Percentiles rank a stretch among this genome's conserved stretches.
phyloP scores from a whole-genome alignment of 2,797 vertebrate species.

The Microchirus variegatus region DNA sequence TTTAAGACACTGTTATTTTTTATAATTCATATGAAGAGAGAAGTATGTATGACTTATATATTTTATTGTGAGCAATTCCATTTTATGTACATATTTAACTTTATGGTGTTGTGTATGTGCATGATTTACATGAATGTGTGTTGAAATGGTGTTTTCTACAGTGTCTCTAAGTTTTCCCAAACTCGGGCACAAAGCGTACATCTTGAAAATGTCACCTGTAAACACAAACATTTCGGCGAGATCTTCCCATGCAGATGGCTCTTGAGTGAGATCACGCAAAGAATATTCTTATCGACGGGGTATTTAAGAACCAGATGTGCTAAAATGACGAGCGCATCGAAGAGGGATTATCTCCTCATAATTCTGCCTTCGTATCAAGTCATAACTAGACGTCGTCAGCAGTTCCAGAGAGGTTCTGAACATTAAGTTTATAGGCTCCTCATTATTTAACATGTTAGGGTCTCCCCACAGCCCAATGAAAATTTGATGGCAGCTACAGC shows the following conservation, averaged over 20 bases:
- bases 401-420: slow-evolving; percentile 66
- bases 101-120: not conserved
- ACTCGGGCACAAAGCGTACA: slow-evolving; percentile 4
- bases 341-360: slow-evolving; percentile 56
- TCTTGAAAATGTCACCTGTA: slow-evolving; percentile 5
- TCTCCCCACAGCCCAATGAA: slow-evolving; percentile 75
- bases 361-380: slow-evolving; percentile 58
- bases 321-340: slow-evolving; percentile 38
- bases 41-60: too few species aligned
- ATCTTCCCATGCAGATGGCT: not conserved
- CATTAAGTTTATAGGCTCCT: slow-evolving; percentile 72
- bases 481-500: slow-evolving; percentile 65
- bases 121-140: not conserved
- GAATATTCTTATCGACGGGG: slow-evolving; percentile 14
- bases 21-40: too few species aligned
- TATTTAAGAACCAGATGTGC: slow-evolving; percentile 52
- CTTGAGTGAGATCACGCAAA: slow-evolving; percentile 13
- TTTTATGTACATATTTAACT: not conserved
- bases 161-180: not conserved
- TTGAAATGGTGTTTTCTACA: not conserved
- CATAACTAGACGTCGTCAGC: slow-evolving; percentile 66
- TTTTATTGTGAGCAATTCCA: too few species aligned
- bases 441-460: slow-evolving; percentile 77
- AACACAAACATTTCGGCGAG: not conserved
- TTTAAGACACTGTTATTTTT: too few species aligned